Base-by-base conservation (phyloP, 2,888 invertebrate genomes). In the Pediacus dermestoides region DNA sequence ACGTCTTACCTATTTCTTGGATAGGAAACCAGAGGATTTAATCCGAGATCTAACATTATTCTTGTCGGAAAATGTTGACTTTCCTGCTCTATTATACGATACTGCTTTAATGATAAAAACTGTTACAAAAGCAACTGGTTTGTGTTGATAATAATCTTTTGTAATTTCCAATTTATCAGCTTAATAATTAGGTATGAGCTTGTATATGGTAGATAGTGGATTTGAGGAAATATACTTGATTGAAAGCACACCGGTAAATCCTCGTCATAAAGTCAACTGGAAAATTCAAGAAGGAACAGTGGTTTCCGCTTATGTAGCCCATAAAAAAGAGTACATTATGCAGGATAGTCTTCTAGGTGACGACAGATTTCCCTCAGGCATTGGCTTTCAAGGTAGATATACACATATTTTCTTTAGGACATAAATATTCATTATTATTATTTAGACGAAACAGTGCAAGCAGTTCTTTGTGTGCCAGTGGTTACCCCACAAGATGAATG, bases 391-490 rank as follows among this genome's bases (percentile, higher is more conserved):
- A 46, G 52, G 55, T 52, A 30, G 9, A 22, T 11, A 30, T 9
- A 13, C 12, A 40, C 1, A 31, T 23, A 10, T 8, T 23, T 18
- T 16, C 12, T 4, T 9, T 8, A 22, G 7, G 15, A 31, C 6
- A 8, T 21, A 21, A 18, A 12, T 18, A 2, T 4, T n/a, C 2
- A 13, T 18, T 18, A 18, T 6, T n/a, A n/a, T n/a, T 33, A 47
- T 57, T 9, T 70, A 77, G 76, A 61, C 43, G 67, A 75, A 15
- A 73, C 74, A 34, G 74, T 78, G 1, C 75, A 75, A 58, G 70
- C 72, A 1, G 78, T 79, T 0, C 63, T 80, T 1, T 76, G 77
- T 50, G 73, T 79, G 58, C 81, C 81, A 1, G 68, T 81, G 1
- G 69, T 78, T 1, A 75, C 76, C 18, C 76, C 77, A 0, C 75